Conservation (phyloP, 92 coral and sea anemone genomes). For the Isaurus tuberculatus region DNA sequence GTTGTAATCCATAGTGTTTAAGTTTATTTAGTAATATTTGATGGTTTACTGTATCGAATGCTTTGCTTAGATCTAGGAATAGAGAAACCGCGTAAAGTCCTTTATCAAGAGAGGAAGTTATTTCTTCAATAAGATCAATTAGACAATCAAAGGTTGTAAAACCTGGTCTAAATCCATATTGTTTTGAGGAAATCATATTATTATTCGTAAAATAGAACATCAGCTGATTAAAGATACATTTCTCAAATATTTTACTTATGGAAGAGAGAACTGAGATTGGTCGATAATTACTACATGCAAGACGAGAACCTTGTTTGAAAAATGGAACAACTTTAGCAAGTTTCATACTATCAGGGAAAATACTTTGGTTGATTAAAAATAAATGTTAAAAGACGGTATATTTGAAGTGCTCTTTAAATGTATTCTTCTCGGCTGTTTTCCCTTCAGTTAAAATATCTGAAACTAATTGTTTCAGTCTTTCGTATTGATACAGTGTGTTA, state of each 20-base stretch:
- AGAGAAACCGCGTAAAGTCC: constrained; percentile 44
- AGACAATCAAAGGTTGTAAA: constrained; percentile 41
- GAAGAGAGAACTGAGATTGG: constrained; percentile 51
- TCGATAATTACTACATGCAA: constrained; percentile 40
- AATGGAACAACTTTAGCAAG: constrained; percentile 40
- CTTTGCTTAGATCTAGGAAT: constrained; percentile 54
- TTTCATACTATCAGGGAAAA: constrained; percentile 45
- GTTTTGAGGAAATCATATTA: constrained; percentile 31
- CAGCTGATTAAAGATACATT: constrained; percentile 39
- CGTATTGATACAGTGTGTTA: too few species aligned
- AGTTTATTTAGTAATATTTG: constrained; percentile 32
- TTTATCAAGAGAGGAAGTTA: constrained; percentile 47
- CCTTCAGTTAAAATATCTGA: too few species aligned
- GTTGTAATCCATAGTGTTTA: constrained; percentile 21
- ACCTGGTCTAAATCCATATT: constrained; percentile 44
- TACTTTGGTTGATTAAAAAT: constrained; percentile 23
- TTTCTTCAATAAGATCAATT: constrained; percentile 40
- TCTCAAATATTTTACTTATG: constrained; percentile 52
- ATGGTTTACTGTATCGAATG: constrained; percentile 43
- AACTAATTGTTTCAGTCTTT: too few species aligned
- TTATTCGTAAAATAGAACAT: constrained; percentile 42
- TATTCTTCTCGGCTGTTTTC: too few species aligned
- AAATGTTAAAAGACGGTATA: constrained; percentile 42
- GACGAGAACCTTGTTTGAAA: constrained; percentile 47
- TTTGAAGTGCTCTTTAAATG: constrained; percentile 24